phyloP scores from a whole-genome alignment of 1,140 invertebrate species.

The Spodoptera litura region DNA sequence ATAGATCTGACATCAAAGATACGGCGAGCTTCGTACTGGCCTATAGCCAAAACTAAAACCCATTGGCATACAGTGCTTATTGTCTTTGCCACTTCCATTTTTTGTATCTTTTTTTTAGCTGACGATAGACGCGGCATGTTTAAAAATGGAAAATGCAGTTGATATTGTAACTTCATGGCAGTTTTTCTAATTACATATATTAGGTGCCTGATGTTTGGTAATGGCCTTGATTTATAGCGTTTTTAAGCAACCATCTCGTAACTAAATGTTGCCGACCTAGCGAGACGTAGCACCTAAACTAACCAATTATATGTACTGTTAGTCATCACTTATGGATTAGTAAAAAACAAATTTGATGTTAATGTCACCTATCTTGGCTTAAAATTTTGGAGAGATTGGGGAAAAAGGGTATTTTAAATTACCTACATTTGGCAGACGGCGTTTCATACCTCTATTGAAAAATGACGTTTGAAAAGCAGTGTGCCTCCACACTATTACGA shows the following conservation, averaged over 20 bases:
- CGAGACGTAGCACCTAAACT: too few species aligned
- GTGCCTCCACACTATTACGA: background rate
- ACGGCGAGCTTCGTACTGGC: conserved; percentile 6
- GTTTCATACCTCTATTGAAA: background rate
- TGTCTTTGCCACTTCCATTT: conserved; percentile 27
- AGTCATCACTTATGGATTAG: too few species aligned
- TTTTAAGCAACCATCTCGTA: too few species aligned
- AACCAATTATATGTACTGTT: too few species aligned
- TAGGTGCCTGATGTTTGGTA: too few species aligned
- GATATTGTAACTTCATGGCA: background rate
- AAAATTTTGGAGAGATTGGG: too few species aligned
- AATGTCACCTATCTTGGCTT: too few species aligned
- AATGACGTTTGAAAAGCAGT: background rate
- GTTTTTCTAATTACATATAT: too few species aligned
- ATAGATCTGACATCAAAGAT: conserved; percentile 42
- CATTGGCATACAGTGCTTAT: conserved; percentile 2
- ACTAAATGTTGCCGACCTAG: too few species aligned
- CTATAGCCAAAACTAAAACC: conserved; percentile 10
- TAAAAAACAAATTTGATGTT: too few species aligned
- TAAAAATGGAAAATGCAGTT: background rate
- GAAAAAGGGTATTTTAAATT: too few species aligned
- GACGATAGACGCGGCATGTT: background rate
- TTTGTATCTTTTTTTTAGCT: background rate
- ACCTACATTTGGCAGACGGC: background rate
- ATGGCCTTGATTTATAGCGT: too few species aligned